Conservation (phyloP, 2,888 invertebrate species). For the Endomychus coccineus region DNA sequence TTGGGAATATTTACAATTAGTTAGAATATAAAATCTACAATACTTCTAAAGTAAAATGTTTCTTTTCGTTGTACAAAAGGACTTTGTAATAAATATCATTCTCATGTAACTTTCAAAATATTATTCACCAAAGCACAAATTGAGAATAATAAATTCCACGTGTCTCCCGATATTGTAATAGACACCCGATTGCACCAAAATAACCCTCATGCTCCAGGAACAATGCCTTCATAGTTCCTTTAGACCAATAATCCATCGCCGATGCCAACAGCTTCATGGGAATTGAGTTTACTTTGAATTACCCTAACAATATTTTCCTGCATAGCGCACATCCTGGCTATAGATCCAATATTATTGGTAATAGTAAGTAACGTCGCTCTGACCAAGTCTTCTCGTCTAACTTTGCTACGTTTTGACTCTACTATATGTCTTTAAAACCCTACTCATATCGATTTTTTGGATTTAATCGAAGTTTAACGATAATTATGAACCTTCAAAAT, state of each 20-base stretch:
- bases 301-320: conserved; percentile 86
- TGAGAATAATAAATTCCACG: too few species aligned
- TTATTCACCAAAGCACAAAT: too few species aligned
- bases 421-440: too few species aligned
- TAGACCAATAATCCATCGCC: conserved; percentile 99
- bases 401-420: conserved; percentile 68
- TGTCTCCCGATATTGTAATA: conserved; percentile 76
- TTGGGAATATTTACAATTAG: too few species aligned
- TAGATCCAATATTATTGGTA: conserved; percentile 98
- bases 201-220: conserved; percentile 97
- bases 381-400: conserved; percentile 83
- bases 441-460: too few species aligned
- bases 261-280: conserved; percentile 94
- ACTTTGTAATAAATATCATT: too few species aligned
- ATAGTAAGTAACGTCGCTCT: conserved; percentile 94
- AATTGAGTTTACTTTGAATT: conserved; percentile 81
- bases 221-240: conserved; percentile 90
- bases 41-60: too few species aligned
- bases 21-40: too few species aligned
- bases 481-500: too few species aligned
- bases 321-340: conserved; percentile 90
- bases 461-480: too few species aligned
- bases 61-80: too few species aligned
- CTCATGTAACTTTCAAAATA: too few species aligned
- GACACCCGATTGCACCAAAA: conserved; percentile 89